Base-by-base conservation (phyloP, 2,888 invertebrate genomes). In the Apantesis nais region DNA sequence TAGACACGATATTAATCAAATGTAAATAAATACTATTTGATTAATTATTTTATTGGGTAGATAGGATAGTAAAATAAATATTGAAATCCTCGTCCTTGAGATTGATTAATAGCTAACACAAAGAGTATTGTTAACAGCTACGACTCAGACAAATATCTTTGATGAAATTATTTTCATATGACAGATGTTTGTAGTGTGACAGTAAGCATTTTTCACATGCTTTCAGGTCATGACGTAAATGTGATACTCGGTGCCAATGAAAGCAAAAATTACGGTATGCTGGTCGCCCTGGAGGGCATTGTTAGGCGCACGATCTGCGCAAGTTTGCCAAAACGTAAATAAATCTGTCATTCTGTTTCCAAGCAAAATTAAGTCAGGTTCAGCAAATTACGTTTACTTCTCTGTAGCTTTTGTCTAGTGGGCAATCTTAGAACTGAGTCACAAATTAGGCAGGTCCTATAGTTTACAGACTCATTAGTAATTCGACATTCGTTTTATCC, bases 211-310 rank as follows among this genome's bases (percentile, higher is more conserved):
- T 85, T 86, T 86, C 82, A 79, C 78, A 74, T 74, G 75, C 79
- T 86, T 91, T 91, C 90, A 92, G 87, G 76, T 89, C 91, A 78
- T 93, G 93, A 93, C 91, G 90, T 81, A 87, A 84, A 76, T 74
- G 74, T 68, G 68, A 64, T 71, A 69, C n/a, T n/a, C n/a, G n/a
- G 77, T 87, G 89, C 89, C 88, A 88, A 88, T 82, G 83, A 85
- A 86, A 88, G 81, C 81, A 77, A 76, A 82, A 82, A 83, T 80
- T 75, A 79, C 78, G 71, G 80, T 73, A 78, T 80, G 77, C 77
- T 82, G 78, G 77, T 75, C 73, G n/a, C n/a, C n/a, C n/a, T n/a
- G n/a, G n/a, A n/a, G n/a, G 14, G 75, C 74, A 79, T 80, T 83
- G 77, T 81, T 78, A 80, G 11, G 48, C 22, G 2, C 79, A 80